Base-by-base conservation (phyloP, 2,113 vertebrate species). In the Dissostichus mawsoni region DNA sequence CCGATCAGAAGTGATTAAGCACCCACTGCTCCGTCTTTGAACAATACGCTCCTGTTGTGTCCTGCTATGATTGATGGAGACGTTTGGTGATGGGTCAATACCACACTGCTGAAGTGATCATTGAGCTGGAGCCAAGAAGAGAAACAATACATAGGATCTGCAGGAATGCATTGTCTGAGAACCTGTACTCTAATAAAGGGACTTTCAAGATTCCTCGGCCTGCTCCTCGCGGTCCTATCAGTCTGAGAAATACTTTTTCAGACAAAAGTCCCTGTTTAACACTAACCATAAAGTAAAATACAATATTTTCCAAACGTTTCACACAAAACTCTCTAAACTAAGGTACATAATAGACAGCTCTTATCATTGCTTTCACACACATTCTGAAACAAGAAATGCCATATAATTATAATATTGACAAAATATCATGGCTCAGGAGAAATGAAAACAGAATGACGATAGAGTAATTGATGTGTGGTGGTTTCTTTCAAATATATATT, bases 91-190 rank as follows among this genome's bases (percentile, higher is more conserved):
- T 17, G 66, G 81, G 77, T 90, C 76, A 74, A 62, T 81, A 65
- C 41, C 58, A 45, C 48, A 13, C 75, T 82, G 90, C 12, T 75
- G 79, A 76, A 71, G 79, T 69, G 86, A 86, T 87, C 85, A 64
- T 50, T 69, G 66, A 71, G 53, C 82, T 9, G 52, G 68, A 82
- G 76, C 80, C 77, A 67, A 51, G 70, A 55, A 17, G 69, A 2
- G 4, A 73, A 83, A 81, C 83, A 81, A 76, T 72, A 70, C 33
- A 45, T 6, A 66, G 45, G 75, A 82, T 65, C 64, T 67, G 71
- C 61, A 64, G 74, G 81, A 90, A 88, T 84, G 89, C 74, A 63
- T 86, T 90, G 81, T 81, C 59, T 76, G 50, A 77, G 61, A 82
- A 77, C 64, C 69, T 89, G 71, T 44, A 2, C 23, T 57, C n/a